These are phyloP conservation scores for Elephas maximus DNA, from an alignment of 2,113 vertebrate genomes.

Conservation along the genomic window DNA sequence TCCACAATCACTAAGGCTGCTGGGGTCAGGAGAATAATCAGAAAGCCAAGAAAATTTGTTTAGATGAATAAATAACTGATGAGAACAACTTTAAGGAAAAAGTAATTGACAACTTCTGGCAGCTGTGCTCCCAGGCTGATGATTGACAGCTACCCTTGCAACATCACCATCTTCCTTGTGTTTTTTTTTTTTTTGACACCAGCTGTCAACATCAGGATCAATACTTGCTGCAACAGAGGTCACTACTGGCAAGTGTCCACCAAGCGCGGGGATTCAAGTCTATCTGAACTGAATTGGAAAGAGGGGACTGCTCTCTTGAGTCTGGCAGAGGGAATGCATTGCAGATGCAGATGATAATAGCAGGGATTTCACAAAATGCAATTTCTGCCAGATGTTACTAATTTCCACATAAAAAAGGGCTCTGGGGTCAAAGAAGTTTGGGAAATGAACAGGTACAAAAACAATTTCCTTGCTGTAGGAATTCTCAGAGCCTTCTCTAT, in stretches of 20 bases:
- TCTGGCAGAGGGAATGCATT: background rate
- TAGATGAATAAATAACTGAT: constrained; percentile 55
- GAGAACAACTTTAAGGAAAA: constrained; percentile 23
- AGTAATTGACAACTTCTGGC: constrained; percentile 47
- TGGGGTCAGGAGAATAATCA: constrained; percentile 53
- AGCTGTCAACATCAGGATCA: constrained; percentile 30
- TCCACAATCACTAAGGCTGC: constrained; percentile 31
- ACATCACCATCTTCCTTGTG: background rate
- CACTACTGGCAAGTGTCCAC: constrained; percentile 10
- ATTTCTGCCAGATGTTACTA: background rate
- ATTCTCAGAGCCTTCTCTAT: constrained; percentile 4
- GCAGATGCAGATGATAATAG: background rate
- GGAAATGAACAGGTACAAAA: background rate
- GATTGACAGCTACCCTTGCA: background rate
- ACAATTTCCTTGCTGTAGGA: background rate
- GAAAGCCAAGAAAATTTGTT: constrained; percentile 32
- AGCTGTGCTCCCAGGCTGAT: background rate
- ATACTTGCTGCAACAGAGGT: constrained; percentile 35
- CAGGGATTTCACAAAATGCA: background rate
- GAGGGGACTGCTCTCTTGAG: constrained; percentile 46
- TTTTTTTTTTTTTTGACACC: constrained; percentile 26
- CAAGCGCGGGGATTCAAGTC: background rate
- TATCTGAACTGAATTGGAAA: constrained; percentile 46
- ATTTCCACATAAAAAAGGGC: constrained; percentile 23
- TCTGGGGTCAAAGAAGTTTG: background rate